Evolutionary conservation across 2,113 vertebrate genomes (phyloP).

Genomic region (Hippocampus zosterae): DNA sequence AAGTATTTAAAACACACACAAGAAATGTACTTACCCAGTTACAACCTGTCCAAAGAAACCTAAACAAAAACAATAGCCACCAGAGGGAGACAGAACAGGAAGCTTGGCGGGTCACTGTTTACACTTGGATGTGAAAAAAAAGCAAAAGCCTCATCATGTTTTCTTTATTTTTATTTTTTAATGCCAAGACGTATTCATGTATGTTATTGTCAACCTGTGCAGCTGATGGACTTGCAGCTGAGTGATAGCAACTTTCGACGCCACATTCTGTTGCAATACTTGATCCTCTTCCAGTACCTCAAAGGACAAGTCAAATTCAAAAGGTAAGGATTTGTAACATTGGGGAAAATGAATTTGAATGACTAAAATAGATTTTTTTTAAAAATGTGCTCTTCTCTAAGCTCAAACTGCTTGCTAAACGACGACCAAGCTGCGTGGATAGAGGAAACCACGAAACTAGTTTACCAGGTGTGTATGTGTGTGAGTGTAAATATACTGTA

Average conservation of each 20-base stretch:
- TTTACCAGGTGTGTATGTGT: slow-evolving; percentile 82
- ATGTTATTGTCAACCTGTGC: slow-evolving; percentile 14
- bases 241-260: slow-evolving; percentile 97
- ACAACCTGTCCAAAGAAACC: too few relatives aligned
- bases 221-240: slow-evolving; percentile 98
- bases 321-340: slow-evolving; percentile 72
- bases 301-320: slow-evolving; percentile 99
- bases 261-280: slow-evolving; percentile 94
- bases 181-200: background rate
- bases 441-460: slow-evolving; percentile 92
- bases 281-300: slow-evolving; percentile 97
- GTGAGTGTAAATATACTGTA: too few relatives aligned
- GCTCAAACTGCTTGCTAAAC: slow-evolving; percentile 88
- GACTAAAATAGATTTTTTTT: background rate
- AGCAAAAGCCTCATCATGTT: too few relatives aligned
- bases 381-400: slow-evolving; percentile 42
- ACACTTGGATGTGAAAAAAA: too few relatives aligned
- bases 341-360: background rate
- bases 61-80: too few relatives aligned
- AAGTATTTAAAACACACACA: too few relatives aligned
- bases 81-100: too few relatives aligned
- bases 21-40: too few relatives aligned
- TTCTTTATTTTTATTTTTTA: background rate
- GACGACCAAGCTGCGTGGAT: slow-evolving; percentile 96
- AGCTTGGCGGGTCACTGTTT: too few relatives aligned